Evolutionary conservation across 2,113 vertebrate genomes (phyloP).

Genomic region (Pterocles gutturalis): DNA sequence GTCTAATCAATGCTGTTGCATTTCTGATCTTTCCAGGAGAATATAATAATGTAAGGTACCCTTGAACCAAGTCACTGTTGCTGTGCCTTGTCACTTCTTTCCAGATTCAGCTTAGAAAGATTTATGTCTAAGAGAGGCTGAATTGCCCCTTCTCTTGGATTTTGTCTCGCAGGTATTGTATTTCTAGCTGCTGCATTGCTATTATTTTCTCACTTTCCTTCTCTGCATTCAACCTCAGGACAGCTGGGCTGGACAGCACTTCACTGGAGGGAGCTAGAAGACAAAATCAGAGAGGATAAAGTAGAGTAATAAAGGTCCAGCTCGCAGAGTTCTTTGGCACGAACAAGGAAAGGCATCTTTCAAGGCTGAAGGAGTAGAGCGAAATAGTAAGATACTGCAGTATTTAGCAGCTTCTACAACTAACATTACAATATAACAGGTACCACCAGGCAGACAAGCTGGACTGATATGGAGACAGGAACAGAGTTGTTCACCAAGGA

Average conservation of each 20-base stretch:
- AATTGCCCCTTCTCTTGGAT: conserved; percentile 69
- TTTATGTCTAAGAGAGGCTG: conserved; percentile 38
- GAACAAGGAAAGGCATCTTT: not conserved
- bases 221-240: conserved; percentile 73
- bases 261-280: conserved; percentile 51
- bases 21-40: conserved; percentile 12
- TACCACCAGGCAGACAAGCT: not conserved
- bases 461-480: not conserved
- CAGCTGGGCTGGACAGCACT: not conserved
- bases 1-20: not conserved
- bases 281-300: conserved; percentile 2
- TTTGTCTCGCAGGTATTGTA: conserved; percentile 78
- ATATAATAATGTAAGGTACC: not conserved
- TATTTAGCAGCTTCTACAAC: not conserved
- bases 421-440: not conserved
- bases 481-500: not conserved
- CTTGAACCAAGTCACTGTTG: not conserved
- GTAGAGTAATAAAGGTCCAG: not conserved
- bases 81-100: not conserved
- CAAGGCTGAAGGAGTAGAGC: not conserved
- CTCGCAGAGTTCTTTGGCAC: not conserved
- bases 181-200: conserved; percentile 84
- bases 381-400: not conserved
- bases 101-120: conserved; percentile 49
- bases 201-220: conserved; percentile 82